These are phyloP conservation scores for Rhinoderma darwinii DNA, from an alignment of 2,113 vertebrate genomes.

Conservation along the genomic window DNA sequence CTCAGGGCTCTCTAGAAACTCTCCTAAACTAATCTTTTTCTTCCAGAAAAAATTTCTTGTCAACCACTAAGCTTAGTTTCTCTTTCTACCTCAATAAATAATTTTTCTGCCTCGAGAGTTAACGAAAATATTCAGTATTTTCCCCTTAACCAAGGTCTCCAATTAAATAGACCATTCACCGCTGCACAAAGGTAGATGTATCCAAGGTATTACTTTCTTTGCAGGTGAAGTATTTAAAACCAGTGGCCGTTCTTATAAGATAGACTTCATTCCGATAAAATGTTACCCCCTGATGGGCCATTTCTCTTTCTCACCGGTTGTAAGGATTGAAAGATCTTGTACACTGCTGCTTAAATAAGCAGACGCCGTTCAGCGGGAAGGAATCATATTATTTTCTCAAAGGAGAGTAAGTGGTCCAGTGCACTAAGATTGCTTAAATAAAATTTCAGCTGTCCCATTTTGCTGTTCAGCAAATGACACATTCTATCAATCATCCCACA, in stretches of 20 bases:
- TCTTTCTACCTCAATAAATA: neutral
- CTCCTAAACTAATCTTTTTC: neutral
- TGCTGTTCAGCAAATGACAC: conserved; percentile 68
- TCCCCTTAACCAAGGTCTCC: conserved; percentile 39
- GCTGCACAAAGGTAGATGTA: conserved; percentile 50
- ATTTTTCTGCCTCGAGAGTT: conserved; percentile 49
- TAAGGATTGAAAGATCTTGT: conserved; percentile 71
- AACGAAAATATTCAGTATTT: conserved; percentile 53
- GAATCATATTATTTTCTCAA: conserved; percentile 75
- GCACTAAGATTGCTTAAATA: conserved; percentile 72
- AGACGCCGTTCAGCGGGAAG: conserved; percentile 69
- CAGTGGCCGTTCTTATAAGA: conserved; percentile 69
- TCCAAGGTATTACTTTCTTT: conserved; percentile 39
- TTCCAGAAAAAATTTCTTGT: neutral
- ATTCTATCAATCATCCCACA: conserved; percentile 71
- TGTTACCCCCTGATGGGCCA: conserved; percentile 68
- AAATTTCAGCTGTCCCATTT: conserved; percentile 71
- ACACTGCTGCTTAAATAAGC: conserved; percentile 74
- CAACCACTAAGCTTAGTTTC: neutral
- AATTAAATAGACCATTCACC: conserved; percentile 41
- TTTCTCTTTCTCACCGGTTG: conserved; percentile 69
- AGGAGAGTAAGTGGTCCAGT: conserved; percentile 71
- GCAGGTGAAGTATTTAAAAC: conserved; percentile 65
- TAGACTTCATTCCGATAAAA: conserved; percentile 72
- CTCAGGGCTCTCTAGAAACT: neutral